Percentiles rank a stretch among this genome's conserved stretches.
Conservation (phyloP, 2,888 invertebrate genomes). For the Auanema freiburgensis region DNA sequence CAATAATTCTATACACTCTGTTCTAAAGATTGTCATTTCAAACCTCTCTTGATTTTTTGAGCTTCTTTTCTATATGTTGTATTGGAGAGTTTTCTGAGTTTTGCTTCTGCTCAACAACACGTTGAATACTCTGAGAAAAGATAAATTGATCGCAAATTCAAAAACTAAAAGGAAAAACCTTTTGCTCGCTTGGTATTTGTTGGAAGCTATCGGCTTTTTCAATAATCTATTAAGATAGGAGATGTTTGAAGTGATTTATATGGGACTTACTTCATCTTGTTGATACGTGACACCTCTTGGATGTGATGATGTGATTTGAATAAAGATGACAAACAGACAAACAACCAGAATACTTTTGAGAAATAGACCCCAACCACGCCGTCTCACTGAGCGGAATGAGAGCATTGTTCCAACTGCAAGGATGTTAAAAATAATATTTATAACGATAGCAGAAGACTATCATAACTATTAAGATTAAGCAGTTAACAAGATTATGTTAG, state of each 20-base stretch:
- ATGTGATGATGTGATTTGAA: conserved; percentile 33
- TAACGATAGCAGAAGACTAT: no score
- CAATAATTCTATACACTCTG: not conserved
- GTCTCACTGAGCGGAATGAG: conserved; percentile 8
- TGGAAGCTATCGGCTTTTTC: no score
- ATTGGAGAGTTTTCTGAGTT: not conserved
- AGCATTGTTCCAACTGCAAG: not conserved
- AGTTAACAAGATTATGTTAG: no score
- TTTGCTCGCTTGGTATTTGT: no score
- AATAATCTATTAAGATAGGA: not conserved
- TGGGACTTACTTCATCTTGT: conserved; percentile 14
- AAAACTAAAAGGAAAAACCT: no score
- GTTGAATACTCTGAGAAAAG: not conserved
- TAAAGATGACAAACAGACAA: conserved; percentile 14
- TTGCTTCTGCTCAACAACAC: conserved; percentile 6
- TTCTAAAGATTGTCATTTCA: not conserved
- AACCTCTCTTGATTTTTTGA: not conserved
- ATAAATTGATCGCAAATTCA: no score
- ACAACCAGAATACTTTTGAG: conserved; percentile 15
- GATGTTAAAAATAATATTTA: no score
- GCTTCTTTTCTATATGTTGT: not conserved
- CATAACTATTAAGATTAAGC: no score
- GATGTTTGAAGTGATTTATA: no score
- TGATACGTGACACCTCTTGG: conserved; percentile 32
- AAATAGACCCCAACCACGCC: conserved; percentile 10